phyloP scores from a whole-genome alignment of 2,113 vertebrate genomes.

The Gnathonemus echidnorhynchus region DNA sequence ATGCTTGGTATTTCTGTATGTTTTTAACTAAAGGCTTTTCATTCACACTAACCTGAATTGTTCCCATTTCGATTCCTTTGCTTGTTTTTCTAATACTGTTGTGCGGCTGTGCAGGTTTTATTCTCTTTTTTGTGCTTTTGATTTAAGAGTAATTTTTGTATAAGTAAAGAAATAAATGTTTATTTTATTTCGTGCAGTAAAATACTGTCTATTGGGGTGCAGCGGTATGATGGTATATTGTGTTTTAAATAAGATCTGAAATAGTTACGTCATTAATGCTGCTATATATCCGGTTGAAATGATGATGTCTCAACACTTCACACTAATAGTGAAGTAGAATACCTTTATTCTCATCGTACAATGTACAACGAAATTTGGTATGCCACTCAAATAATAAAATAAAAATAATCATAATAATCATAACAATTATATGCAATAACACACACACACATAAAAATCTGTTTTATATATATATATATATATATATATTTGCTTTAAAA shows the following conservation, averaged over 20 bases:
- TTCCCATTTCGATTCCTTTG: background rate
- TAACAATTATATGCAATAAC: background rate
- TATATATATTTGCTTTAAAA: background rate
- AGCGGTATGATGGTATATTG: background rate
- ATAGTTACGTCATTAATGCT: background rate
- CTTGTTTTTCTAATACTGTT: background rate
- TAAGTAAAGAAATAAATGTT: background rate
- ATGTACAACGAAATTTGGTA: background rate
- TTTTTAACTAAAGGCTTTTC: background rate
- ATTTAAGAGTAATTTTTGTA: background rate
- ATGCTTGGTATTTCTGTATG: background rate
- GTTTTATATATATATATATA: background rate
- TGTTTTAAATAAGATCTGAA: background rate
- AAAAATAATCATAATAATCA: background rate
- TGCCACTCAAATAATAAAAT: background rate
- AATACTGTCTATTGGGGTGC: background rate
- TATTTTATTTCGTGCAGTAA: background rate
- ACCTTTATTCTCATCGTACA: background rate
- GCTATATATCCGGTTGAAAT: background rate
- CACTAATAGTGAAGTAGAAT: background rate
- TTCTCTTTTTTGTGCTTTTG: background rate
- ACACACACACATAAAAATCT: no score
- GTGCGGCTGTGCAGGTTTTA: background rate
- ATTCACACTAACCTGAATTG: background rate
- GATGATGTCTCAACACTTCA: background rate